These are phyloP conservation scores for Notiomystis cincta DNA, from an alignment of 2,113 vertebrate genomes.

Conservation along the genomic window DNA sequence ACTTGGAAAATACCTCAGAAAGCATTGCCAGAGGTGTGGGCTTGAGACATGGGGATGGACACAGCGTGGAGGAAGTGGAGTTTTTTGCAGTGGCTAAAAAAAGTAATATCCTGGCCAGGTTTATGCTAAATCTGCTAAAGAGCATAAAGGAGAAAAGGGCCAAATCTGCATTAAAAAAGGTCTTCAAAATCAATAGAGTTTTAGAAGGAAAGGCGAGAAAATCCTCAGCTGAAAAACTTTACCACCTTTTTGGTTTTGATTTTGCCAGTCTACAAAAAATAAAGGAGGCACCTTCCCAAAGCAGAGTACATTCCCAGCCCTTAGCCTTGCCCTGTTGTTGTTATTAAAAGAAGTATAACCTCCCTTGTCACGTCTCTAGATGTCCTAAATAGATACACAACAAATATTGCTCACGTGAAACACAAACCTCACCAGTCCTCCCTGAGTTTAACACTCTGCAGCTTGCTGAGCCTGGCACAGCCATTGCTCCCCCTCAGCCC, in stretches of 20 bases:
- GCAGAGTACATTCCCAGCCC: neutral
- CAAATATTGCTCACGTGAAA: neutral
- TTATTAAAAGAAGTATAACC: neutral
- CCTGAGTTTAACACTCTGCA: neutral
- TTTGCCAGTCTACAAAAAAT: neutral
- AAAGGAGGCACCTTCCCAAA: neutral
- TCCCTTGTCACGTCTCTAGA: neutral
- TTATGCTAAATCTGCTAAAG: neutral
- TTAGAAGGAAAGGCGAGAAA: neutral
- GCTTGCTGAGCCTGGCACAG: neutral
- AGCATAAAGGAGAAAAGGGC: neutral
- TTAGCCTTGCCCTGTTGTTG: neutral
- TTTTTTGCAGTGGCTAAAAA: neutral
- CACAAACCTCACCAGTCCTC: neutral
- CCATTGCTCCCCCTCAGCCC: neutral
- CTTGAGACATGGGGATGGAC: neutral
- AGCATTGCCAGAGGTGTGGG: neutral
- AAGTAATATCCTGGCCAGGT: neutral
- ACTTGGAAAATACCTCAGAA: constrained; percentile 4
- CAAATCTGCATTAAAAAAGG: neutral
- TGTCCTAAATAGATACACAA: constrained; percentile 1
- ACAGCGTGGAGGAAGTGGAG: neutral
- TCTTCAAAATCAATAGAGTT: neutral
- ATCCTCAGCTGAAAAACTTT: neutral
- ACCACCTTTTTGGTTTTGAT: neutral